These are phyloP conservation scores for Heliocidaris tuberculata DNA, from an alignment of 35 echinoderm and acorn worm species.

Conservation along the genomic window DNA sequence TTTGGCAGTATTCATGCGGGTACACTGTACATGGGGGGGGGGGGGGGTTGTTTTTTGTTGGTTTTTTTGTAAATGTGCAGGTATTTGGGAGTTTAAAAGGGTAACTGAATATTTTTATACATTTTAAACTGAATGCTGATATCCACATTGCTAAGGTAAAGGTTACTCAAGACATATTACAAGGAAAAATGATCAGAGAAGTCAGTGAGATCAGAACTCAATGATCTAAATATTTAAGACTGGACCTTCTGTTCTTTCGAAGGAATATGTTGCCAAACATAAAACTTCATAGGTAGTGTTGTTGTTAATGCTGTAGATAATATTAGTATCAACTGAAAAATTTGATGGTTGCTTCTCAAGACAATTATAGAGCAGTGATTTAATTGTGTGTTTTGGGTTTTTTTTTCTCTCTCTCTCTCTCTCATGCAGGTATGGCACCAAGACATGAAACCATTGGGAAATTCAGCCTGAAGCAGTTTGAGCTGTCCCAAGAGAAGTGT, in stretches of 20 bases:
- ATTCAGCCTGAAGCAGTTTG: slow-evolving; percentile 71
- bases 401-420: too few relatives aligned
- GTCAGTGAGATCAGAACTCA: too few relatives aligned
- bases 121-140: background rate
- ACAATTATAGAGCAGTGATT: background rate
- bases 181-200: too few relatives aligned
- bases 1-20: background rate
- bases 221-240: too few relatives aligned
- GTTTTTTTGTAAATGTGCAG: background rate
- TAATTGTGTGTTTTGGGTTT: background rate
- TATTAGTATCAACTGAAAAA: too few relatives aligned
- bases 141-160: background rate
- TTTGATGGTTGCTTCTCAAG: too few relatives aligned
- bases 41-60: too few relatives aligned
- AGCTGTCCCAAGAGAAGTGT: slow-evolving; percentile 66
- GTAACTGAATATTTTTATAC: background rate
- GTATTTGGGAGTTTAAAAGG: background rate
- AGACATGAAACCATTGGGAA: slow-evolving; percentile 75
- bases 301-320: too few relatives aligned
- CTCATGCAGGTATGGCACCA: slow-evolving; percentile 73
- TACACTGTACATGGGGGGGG: background rate
- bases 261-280: too few relatives aligned
- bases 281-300: too few relatives aligned
- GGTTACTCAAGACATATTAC: too few relatives aligned
- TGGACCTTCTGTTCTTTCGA: too few relatives aligned